phyloP scores from a whole-genome alignment of 2,888 invertebrate genomes.

The Leucophenga montana region DNA sequence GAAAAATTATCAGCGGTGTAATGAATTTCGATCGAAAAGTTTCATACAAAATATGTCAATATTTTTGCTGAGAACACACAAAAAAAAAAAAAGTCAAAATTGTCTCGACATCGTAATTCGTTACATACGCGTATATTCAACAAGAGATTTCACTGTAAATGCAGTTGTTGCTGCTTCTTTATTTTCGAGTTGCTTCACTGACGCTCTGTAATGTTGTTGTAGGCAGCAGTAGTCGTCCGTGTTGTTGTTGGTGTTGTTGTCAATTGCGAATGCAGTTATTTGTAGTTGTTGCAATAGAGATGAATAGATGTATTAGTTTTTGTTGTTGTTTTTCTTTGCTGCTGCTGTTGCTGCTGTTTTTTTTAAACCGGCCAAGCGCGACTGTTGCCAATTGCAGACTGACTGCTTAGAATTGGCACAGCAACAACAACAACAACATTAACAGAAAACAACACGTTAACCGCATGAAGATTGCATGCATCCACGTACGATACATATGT shows the following conservation, averaged over 20 bases:
- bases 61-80: too few relatives aligned
- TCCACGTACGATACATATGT: too few relatives aligned
- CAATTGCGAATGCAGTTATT: constrained; percentile 35
- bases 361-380: constrained; percentile 64
- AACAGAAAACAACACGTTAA: constrained; percentile 18
- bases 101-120: too few relatives aligned
- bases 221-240: background rate
- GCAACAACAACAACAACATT: constrained; percentile 17
- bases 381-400: constrained; percentile 61
- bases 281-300: constrained; percentile 14
- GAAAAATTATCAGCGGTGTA: too few relatives aligned
- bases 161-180: constrained; percentile 38
- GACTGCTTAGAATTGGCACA: constrained; percentile 63
- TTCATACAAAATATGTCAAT: too few relatives aligned
- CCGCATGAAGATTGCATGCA: background rate
- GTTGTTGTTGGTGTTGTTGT: constrained; percentile 40
- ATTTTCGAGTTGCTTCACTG: constrained; percentile 63
- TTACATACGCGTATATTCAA: too few relatives aligned
- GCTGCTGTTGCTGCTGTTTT: background rate
- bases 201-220: constrained; percentile 59
- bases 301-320: background rate
- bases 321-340: background rate
- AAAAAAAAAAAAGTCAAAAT: too few relatives aligned
- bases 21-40: too few relatives aligned
- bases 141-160: constrained; percentile 8